Evolutionary conservation across 1,140 invertebrate species (phyloP), one percentile per base, ranked within the genome.

Genomic region (Calliopsis andreniformis): DNA sequence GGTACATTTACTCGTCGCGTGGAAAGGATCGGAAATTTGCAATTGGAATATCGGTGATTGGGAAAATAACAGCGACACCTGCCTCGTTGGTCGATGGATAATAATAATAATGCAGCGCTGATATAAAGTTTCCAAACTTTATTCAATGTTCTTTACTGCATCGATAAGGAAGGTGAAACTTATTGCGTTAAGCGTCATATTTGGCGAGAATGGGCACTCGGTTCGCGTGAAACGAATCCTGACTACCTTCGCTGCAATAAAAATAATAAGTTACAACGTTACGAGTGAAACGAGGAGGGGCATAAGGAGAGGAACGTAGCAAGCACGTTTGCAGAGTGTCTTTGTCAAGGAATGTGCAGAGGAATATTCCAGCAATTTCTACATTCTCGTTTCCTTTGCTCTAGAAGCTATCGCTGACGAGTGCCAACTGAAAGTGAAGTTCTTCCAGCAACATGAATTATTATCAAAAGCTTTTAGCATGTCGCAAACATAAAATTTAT

Each of bases 381-480:
- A n/a, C n/a, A n/a, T n/a, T n/a, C n/a, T 0, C 18, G 20, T 25
- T 49, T 35, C 0, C 3, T 5, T 32, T 20, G 3, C 4, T 16
- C 28, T 1, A 45, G 16, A 42, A 8, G 49, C 6, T 69, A 12
- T 43, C 39, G 1, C 8, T 12, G 32, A 14, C 23, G 2, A 14
- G 8, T 14, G 6, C 35, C 43, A 25, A 51, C 49, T 4, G n/a
- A 10, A 20, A 32, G 5, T 14, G 3, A 39, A 16, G 28, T 47
- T 2, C 16, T 3, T 23, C n/a, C 7, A 3, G 5, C 1, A 3
- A 10, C 10, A 10, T 35, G 42, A 70, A 16, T 59, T 47, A 70
- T 70, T 10, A 35, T 0, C 28, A 25, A 70, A 70, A 35, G 55
- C 68, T 70, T 70, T 61, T 70, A 70, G n/a, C 55, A 1, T 7